These are phyloP conservation scores for Drosophila kohkoa DNA, from an alignment of 1,140 invertebrate genomes.

Conservation along the genomic window DNA sequence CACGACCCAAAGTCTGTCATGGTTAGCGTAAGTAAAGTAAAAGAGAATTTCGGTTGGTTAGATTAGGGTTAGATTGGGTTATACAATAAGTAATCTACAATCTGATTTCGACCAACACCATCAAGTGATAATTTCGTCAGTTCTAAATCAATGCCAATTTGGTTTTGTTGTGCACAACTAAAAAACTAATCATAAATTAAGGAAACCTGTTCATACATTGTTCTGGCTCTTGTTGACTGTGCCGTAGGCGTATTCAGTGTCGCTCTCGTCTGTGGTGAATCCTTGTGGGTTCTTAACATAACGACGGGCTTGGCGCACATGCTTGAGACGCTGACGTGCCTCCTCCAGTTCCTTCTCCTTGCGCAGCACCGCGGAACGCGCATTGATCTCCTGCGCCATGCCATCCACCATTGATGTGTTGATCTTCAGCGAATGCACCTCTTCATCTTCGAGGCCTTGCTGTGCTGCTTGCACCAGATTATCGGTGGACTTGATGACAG, in stretches of 20 bases:
- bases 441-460: constrained; percentile 96
- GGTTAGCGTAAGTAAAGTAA: constrained; percentile 58
- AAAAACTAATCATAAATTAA: constrained; percentile 14
- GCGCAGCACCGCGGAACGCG: constrained; percentile 93
- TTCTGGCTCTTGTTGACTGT: constrained; percentile 78
- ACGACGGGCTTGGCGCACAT: constrained; percentile 94
- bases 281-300: constrained; percentile 87
- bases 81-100: constrained; percentile 10
- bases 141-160: constrained; percentile 60
- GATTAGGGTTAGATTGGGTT: constrained; percentile 63
- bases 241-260: constrained; percentile 84
- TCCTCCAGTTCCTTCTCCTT: constrained; percentile 97
- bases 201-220: constrained; percentile 74
- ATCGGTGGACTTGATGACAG: constrained; percentile 98
- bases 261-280: constrained; percentile 87
- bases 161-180: constrained; percentile 41
- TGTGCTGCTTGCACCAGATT: constrained; percentile 97
- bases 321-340: constrained; percentile 94
- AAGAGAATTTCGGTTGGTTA: constrained; percentile 57
- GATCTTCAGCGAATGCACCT: constrained; percentile 95
- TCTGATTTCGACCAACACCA: constrained; percentile 10
- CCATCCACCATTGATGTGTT: constrained; percentile 97
- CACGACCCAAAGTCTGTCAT: constrained; percentile 80
- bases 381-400: constrained; percentile 96
- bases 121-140: constrained; percentile 48